Conservation (phyloP, 1,140 invertebrate species). For the Ptiloglossa arizonensis region DNA sequence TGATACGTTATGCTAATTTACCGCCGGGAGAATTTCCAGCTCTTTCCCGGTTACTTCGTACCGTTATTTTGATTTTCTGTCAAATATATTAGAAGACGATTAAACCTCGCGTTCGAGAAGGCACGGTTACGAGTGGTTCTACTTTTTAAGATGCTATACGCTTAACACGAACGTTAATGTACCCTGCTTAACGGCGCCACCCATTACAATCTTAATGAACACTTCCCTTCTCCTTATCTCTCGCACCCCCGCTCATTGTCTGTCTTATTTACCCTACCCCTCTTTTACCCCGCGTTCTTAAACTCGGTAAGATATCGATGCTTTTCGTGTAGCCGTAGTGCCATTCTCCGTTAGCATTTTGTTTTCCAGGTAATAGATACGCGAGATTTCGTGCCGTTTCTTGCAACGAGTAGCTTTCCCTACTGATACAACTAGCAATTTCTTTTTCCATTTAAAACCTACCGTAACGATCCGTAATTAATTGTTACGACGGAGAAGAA, state of each 20-base stretch:
- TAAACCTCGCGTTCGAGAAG: background rate
- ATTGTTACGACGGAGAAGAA: no score
- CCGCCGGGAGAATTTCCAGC: background rate
- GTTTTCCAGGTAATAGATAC: conserved; percentile 33
- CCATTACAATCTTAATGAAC: conserved; percentile 73
- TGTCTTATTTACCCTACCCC: conserved; percentile 29
- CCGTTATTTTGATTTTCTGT: conserved; percentile 12
- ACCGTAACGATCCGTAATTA: no score
- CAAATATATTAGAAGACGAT: conserved; percentile 40
- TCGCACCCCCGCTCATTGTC: conserved; percentile 40
- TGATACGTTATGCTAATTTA: background rate
- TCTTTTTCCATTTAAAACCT: background rate
- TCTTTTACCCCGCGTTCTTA: conserved; percentile 33
- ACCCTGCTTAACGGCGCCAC: conserved; percentile 67
- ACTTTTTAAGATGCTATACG: conserved; percentile 67
- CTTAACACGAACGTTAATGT: conserved; percentile 69
- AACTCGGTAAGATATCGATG: conserved; percentile 53
- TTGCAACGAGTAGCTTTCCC: background rate
- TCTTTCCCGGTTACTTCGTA: background rate
- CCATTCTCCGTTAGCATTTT: conserved; percentile 54
- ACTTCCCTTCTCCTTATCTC: conserved; percentile 54
- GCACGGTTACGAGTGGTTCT: conserved; percentile 23
- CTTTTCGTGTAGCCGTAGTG: conserved; percentile 21
- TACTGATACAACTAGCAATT: conserved; percentile 13
- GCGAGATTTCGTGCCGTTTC: conserved; percentile 18